phyloP scores from a whole-genome alignment of 2,888 invertebrate species.

The Lasioglossum lativentre region DNA sequence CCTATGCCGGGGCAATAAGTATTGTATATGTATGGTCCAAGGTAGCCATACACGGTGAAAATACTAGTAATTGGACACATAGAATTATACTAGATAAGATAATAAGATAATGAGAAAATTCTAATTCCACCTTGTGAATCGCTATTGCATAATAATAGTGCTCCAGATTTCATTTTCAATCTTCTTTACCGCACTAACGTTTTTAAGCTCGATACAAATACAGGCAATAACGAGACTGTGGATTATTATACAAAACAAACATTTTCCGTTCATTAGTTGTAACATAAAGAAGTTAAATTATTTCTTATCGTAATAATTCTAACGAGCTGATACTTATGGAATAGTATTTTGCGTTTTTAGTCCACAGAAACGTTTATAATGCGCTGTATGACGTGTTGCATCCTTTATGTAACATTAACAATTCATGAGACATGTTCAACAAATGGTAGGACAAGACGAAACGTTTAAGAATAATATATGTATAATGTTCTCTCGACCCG shows the following conservation, averaged over 20 bases:
- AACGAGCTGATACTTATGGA: neutral
- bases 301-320: neutral
- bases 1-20: too few relatives aligned
- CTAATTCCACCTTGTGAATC: neutral
- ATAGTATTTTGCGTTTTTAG: too few relatives aligned
- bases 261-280: neutral
- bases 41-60: too few relatives aligned
- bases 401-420: neutral
- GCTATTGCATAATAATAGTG: neutral
- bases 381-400: neutral
- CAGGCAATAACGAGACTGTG: too few relatives aligned
- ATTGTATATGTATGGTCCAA: too few relatives aligned
- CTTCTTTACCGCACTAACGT: neutral
- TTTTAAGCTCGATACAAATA: neutral
- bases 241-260: too few relatives aligned
- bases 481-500: neutral
- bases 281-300: neutral
- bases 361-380: neutral
- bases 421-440: neutral
- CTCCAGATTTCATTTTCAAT: neutral
- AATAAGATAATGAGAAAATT: too few relatives aligned
- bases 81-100: neutral
- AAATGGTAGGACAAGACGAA: neutral
- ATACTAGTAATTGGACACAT: neutral
- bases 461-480: constrained; percentile 2